Evolutionary conservation across 2,888 invertebrate species (phyloP).

Genomic region (Phorcus lineatus): DNA sequence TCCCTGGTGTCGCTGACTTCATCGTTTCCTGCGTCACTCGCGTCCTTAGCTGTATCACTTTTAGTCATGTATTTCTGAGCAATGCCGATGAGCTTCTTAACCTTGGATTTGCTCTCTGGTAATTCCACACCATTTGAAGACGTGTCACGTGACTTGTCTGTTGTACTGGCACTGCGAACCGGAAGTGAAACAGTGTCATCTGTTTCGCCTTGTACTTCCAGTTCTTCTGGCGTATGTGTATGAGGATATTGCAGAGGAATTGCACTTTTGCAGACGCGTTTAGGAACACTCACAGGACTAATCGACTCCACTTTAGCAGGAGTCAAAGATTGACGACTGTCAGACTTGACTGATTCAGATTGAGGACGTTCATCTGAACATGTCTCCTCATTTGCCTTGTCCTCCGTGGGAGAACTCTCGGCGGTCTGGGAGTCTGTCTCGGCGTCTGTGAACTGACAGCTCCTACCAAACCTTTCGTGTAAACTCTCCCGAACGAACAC

Average conservation of each 20-base stretch:
- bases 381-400: background rate
- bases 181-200: background rate
- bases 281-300: background rate
- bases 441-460: background rate
- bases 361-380: background rate
- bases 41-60: background rate
- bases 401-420: background rate
- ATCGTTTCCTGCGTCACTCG: conserved; percentile 28
- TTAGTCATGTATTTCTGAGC: conserved; percentile 4
- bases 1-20: conserved; percentile 39
- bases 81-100: background rate
- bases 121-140: background rate
- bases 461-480: conserved; percentile 26
- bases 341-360: background rate
- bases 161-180: background rate
- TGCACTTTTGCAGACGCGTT: conserved; percentile 6
- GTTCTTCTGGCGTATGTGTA: background rate
- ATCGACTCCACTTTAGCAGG: no score
- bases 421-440: background rate
- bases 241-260: background rate
- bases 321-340: no score
- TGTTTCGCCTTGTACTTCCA: background rate
- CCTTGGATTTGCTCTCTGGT: background rate
- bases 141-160: background rate
- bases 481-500: conserved; percentile 35